Evolutionary conservation across 2,797 vertebrate genomes (phyloP).

Genomic region (Picus viridis): DNA sequence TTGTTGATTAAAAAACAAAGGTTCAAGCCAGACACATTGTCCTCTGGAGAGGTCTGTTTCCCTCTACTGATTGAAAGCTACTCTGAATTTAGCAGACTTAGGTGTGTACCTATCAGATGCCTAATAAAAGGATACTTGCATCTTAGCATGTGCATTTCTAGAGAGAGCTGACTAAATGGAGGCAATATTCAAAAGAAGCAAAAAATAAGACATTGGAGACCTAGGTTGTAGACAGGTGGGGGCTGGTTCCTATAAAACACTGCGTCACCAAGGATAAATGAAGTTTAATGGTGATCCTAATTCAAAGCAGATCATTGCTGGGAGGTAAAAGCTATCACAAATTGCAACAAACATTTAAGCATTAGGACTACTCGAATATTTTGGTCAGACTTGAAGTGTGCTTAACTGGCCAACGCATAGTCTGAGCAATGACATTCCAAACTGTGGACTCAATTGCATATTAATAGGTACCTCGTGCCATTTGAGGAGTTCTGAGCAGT

Average conservation of each 20-base stretch:
- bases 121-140: neutral
- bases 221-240: neutral
- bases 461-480: neutral
- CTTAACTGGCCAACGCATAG: rapidly evolving
- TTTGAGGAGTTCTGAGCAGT: neutral
- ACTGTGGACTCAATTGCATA: neutral
- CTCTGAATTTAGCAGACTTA: neutral
- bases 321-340: neutral
- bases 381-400: neutral
- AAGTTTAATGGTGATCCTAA: neutral
- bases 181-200: neutral
- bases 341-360: neutral
- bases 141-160: neutral
- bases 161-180: neutral
- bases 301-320: neutral
- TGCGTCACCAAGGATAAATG: neutral
- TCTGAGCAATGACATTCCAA: neutral
- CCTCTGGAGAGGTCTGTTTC: neutral
- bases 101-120: neutral
- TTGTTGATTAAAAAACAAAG: neutral
- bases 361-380: neutral
- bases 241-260: neutral
- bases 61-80: neutral
- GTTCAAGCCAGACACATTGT: neutral
- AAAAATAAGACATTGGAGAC: neutral